Base-by-base conservation (phyloP, 2,113 vertebrate species). In the Scomber scombrus region DNA sequence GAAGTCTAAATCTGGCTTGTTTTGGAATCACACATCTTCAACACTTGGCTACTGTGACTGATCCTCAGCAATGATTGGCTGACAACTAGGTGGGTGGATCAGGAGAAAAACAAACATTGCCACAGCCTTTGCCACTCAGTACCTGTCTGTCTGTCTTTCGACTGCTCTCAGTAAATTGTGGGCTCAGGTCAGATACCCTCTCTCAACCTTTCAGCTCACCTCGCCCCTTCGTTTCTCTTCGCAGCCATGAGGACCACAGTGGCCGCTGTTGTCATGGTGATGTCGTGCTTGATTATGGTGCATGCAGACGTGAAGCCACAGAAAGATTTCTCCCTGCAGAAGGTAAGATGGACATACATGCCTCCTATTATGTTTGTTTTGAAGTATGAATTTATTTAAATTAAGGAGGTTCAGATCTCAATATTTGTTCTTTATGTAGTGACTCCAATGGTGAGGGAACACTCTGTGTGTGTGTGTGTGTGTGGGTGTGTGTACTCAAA, bases 321-420 rank as follows among this genome's bases (percentile, higher is more conserved):
- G 89, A 93, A 60, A 64, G 94, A 95, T 57, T 95, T 96, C 75
- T 92, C 91, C 87, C 69, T 93, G 56, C 93, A 92, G 81, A 89
- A 71, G 93, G 95, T 96, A 82, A 93, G 89, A 85, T 3, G 46
- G 11, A 64, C 3, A 58, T 2, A n/a, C 57, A 43, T 66, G 43
- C 4, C 18, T 3, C 2, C n/a, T 15, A 5, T 11, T 18, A 7
- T 34, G 31, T 11, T 11, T 61, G 4, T 40, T n/a, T 46, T 26
- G 21, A 9, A 45, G n/a, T 2, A 16, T 21, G 2, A 23, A 29
- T 61, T n/a, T 40, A 26, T 40, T 70, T 43, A 10, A 19, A 5
- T 55, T 49, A 26, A 55, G 12, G 9, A 12, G 9, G 31, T 16
- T 29, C 55, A 6, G 14, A 7, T 63, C 3, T 50, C 11, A 34